These are phyloP conservation scores for Vanacampus margaritifer DNA, from an alignment of 2,113 vertebrate genomes.

Conservation along the genomic window DNA sequence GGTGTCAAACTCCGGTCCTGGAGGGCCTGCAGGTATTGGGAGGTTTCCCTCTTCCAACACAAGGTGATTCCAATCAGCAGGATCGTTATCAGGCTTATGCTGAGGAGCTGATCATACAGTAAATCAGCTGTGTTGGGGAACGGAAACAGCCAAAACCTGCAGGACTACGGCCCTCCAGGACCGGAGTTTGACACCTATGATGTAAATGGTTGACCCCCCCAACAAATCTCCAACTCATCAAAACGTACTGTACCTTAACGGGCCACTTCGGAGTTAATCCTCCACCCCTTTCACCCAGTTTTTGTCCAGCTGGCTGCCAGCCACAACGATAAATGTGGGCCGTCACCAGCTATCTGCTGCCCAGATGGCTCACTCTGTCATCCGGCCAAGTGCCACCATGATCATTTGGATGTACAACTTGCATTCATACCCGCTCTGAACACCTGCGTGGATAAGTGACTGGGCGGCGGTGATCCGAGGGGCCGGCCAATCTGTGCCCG, in stretches of 20 bases:
- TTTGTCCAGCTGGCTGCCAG: conserved; percentile 52
- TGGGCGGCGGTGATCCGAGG: conserved; percentile 21
- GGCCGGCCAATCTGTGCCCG: background rate
- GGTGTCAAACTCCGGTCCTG: too few relatives aligned
- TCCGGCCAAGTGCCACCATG: conserved; percentile 44
- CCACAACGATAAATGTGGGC: conserved; percentile 45
- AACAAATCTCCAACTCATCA: conserved; percentile 29
- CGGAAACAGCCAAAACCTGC: too few relatives aligned
- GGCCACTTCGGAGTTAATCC: conserved; percentile 17
- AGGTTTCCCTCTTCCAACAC: too few relatives aligned
- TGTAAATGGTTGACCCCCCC: conserved; percentile 38
- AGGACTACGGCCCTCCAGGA: too few relatives aligned
- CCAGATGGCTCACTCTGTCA: conserved; percentile 70
- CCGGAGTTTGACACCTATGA: too few relatives aligned
- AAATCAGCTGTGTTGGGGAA: too few relatives aligned
- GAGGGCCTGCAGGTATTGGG: too few relatives aligned
- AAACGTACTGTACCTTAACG: conserved; percentile 49
- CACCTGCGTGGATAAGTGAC: conserved; percentile 51
- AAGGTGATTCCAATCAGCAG: too few relatives aligned
- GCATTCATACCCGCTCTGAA: conserved; percentile 37
- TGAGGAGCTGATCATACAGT: too few relatives aligned
- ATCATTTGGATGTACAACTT: conserved; percentile 51
- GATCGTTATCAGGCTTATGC: too few relatives aligned
- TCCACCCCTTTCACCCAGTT: conserved; percentile 42
- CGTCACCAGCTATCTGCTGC: conserved; percentile 44